Base-by-base conservation (phyloP, 2,113 vertebrate species). In the Ornithorhynchus anatinus region DNA sequence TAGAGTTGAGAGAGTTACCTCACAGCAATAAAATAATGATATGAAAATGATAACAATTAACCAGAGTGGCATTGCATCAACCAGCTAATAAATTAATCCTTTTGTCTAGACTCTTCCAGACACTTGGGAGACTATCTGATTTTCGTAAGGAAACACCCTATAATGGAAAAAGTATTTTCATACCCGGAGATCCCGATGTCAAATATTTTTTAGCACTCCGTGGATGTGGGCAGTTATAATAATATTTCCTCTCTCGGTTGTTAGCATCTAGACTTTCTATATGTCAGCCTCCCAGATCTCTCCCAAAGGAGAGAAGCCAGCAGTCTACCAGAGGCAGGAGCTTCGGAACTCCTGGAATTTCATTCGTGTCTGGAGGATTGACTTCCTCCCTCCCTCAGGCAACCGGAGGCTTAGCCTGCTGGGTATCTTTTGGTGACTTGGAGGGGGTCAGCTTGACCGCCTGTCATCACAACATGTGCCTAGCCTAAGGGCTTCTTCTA, bases 181-280 rank as follows among this genome's bases (percentile, higher is more conserved):
- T n/a, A 75, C 72, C 73, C n/a, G 69, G 40, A n/a, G 47, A 51
- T 35, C 19, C 64, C 53, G 20, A 58, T 0, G 16, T 64, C 68
- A 54, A 43, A 45, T 39, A n/a, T 78, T 79, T 84, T 71, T 54
- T 8, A 53, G 67, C 62, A 50, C 56, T 48, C 43, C 63, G 42
- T 19, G 63, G 73, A 64, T 44, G 9, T 16, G 39, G 52, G 64
- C 67, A 59, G 67, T 4, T 8, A 31, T 53, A 15, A 47, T 37
- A 67, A 76, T 82, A 60, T 77, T 75, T 76, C 52, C 67, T 60
- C 66, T 84, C 79, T 48, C 57, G 36, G 52, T 66, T 72, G 69
- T 79, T 66, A 84, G 23, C 57, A 40, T 70, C 52, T 70, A 57
- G 69, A 51, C 29, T 35, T 44, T 50, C 6, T n/a, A n/a, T n/a